Percentiles rank a stretch among this genome's conserved stretches.
Evolutionary conservation across 2,888 invertebrate species (phyloP).

Genomic region (Meiosimyza decipiens): DNA sequence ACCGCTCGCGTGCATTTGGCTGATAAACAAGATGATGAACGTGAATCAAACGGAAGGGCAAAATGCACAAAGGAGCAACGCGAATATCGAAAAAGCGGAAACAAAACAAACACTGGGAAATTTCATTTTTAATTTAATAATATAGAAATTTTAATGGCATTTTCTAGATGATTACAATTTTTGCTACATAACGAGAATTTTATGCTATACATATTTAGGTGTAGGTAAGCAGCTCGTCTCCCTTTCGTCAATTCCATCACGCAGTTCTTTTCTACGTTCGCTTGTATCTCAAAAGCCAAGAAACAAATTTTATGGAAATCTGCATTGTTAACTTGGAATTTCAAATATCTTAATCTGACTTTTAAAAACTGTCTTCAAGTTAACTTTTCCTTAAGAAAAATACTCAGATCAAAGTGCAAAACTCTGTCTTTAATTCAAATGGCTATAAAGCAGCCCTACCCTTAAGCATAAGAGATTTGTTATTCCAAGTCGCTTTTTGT

Average conservation of each 20-base stretch:
- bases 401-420: no score
- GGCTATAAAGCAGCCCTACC: no score
- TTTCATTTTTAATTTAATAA: conserved; percentile 29
- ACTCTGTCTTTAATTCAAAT: no score
- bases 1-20: conserved; percentile 22
- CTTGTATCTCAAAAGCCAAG: neutral
- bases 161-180: neutral
- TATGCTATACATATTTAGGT: no score
- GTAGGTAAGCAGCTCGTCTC: neutral
- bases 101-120: neutral
- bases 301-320: neutral
- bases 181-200: no score
- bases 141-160: conserved; percentile 29
- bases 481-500: no score
- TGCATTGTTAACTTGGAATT: no score
- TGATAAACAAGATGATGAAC: conserved; percentile 18
- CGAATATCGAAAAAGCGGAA: conserved; percentile 1
- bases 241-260: no score
- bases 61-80: neutral
- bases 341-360: no score
- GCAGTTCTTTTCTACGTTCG: neutral
- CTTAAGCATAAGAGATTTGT: no score
- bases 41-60: conserved; percentile 24
- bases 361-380: no score
- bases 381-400: no score